Evolutionary conservation across 2,797 vertebrate species (phyloP).

Genomic region (Galago senegalensis): DNA sequence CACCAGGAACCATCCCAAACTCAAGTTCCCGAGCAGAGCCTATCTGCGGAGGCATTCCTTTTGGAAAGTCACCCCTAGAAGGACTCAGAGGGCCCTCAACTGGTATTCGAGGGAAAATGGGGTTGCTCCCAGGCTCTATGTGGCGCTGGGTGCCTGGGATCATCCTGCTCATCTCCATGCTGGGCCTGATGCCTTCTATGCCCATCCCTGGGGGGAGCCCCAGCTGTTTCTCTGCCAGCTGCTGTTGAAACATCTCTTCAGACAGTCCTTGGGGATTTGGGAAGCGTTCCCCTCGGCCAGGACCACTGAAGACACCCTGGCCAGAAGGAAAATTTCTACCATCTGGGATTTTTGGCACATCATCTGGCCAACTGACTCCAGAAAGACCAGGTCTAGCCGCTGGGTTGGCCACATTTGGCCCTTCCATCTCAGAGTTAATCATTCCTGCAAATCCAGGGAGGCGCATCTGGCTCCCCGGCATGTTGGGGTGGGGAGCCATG

Average conservation of each 20-base stretch:
- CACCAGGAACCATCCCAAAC: slow-evolving; percentile 95
- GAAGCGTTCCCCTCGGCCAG: slow-evolving; percentile 97
- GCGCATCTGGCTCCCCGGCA: slow-evolving; percentile 93
- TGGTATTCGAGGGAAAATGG: slow-evolving; percentile 96
- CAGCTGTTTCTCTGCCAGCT: slow-evolving; percentile 96
- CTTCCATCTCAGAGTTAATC: slow-evolving; percentile 98
- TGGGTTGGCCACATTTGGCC: slow-evolving; percentile 92
- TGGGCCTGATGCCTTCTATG: slow-evolving; percentile 92
- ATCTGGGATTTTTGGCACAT: slow-evolving; percentile 97
- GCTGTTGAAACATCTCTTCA: slow-evolving; percentile 98
- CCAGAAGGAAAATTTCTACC: slow-evolving; percentile 95
- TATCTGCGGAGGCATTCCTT: slow-evolving; percentile 92
- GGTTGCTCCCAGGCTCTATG: slow-evolving; percentile 96
- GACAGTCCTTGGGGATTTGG: slow-evolving; percentile 96
- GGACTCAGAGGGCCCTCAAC: slow-evolving; percentile 98
- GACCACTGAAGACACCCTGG: slow-evolving; percentile 95
- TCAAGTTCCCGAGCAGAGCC: slow-evolving; percentile 95
- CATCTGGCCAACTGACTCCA: slow-evolving; percentile 97
- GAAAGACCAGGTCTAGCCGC: slow-evolving; percentile 93
- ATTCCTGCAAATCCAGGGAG: slow-evolving; percentile 97
- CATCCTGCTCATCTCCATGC: slow-evolving; percentile 96
- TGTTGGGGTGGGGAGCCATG: slow-evolving; percentile 94
- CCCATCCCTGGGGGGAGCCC: slow-evolving; percentile 95
- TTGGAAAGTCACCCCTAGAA: slow-evolving; percentile 95
- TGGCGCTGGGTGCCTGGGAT: slow-evolving; percentile 94